Base-by-base conservation (phyloP, 2,113 vertebrate genomes). In the Etheostoma spectabile region DNA sequence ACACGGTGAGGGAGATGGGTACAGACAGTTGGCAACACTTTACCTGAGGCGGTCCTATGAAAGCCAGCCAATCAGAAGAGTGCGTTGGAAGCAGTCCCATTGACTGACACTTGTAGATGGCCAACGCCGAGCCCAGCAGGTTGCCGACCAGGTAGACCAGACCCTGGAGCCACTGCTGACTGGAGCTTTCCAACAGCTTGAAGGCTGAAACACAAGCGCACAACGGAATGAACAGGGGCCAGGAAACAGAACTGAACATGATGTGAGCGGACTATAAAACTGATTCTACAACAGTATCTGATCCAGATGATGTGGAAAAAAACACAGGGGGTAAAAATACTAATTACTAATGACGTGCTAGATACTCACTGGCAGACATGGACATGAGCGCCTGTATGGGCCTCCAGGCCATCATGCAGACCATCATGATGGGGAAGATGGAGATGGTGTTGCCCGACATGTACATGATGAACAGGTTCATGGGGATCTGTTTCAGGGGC, bases 391-490 rank as follows among this genome's bases (percentile, higher is more conserved):
- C 98, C 88, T 99, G 98, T 42, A 99, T 97, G 2, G 98, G 98
- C 63, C 98, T 95, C 98, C 98, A 99, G n/a, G 97, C 97, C 98
- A 99, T 99, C 98, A 99, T 99, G 86, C 97, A 98, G 57, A 99
- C 98, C 98, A 99, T 99, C 98, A 99, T 99, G 82, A 98, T 99
- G 49, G 98, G 97, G 90, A 99, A 99, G 95, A 99, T 99, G 86
- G 97, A 99, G 92, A 99, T 99, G 73, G 98, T 99, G 93, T 99
- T 99, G 33, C 98, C 98, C 0, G 98, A 98, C 98, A 99, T 99
- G 92, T 99, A 99, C 98, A 99, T 99, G 94, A 99, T 99, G 93
- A 99, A 99, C 68, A 99, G 92, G 83, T 99, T 99, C 98, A 99
- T 99, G 24, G 98, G 98, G 83, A 99, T 99, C 93, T 99, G 98